These are phyloP conservation scores for Drosophila fungiperda DNA, from an alignment of 2,888 invertebrate species.

Conservation along the genomic window DNA sequence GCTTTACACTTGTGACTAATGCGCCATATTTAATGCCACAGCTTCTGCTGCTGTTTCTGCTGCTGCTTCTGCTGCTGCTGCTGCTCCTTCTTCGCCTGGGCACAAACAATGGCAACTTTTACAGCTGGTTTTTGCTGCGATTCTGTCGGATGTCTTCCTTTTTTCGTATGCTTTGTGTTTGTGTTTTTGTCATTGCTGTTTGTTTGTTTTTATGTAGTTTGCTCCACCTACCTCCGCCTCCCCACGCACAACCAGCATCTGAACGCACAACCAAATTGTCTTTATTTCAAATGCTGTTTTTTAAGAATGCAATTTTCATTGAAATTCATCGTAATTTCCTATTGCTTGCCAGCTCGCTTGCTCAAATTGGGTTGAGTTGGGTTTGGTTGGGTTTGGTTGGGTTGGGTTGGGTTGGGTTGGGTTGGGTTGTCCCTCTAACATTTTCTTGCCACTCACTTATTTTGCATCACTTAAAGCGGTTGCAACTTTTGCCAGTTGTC, in stretches of 20 bases:
- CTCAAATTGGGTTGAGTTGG: background rate
- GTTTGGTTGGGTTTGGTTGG: too few relatives aligned
- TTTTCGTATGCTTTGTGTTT: slow-evolving; percentile 36
- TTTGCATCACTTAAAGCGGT: slow-evolving; percentile 51
- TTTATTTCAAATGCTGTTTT: slow-evolving; percentile 70
- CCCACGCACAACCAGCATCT: slow-evolving; percentile 7
- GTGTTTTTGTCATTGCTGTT: slow-evolving; percentile 40
- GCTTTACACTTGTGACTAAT: slow-evolving; percentile 77
- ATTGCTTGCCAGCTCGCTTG: background rate
- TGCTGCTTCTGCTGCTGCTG: background rate
- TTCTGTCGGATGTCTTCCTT: background rate
- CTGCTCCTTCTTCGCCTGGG: slow-evolving; percentile 6
- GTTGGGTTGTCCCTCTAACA: background rate
- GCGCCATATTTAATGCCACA: slow-evolving; percentile 72
- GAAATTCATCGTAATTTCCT: slow-evolving; percentile 71
- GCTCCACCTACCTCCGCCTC: slow-evolving; percentile 1
- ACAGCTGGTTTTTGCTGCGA: slow-evolving; percentile 58
- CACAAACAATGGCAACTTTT: slow-evolving; percentile 74
- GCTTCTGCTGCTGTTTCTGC: slow-evolving; percentile 32
- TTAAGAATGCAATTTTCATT: slow-evolving; percentile 78
- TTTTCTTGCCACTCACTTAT: slow-evolving; percentile 26
- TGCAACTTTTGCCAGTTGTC: slow-evolving; percentile 39
- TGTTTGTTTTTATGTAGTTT: slow-evolving; percentile 40
- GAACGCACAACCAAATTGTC: slow-evolving; percentile 61
- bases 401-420: background rate